phyloP scores from a whole-genome alignment of 2,888 invertebrate species.

The Andrena minutula region DNA sequence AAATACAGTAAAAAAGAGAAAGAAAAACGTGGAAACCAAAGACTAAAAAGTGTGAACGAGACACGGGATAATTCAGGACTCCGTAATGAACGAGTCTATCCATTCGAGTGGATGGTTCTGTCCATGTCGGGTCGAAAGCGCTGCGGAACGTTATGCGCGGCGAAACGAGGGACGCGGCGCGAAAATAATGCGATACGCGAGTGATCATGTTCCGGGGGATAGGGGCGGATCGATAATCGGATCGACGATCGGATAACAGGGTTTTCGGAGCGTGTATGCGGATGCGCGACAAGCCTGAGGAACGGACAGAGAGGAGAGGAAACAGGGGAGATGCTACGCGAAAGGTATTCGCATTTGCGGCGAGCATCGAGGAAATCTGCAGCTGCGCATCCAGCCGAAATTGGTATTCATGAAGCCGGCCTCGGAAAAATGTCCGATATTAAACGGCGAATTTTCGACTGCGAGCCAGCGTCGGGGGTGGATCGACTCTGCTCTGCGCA shows the following conservation, averaged over 20 bases:
- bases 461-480: neutral
- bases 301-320: neutral
- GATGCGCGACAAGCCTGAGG: slow-evolving; percentile 17
- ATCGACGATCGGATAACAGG: slow-evolving; percentile 43
- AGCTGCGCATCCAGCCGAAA: slow-evolving; percentile 23
- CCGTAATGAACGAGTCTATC: too few relatives aligned
- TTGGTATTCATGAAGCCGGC: slow-evolving; percentile 21
- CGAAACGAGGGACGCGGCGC: slow-evolving; percentile 4
- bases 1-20: too few relatives aligned
- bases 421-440: slow-evolving; percentile 25
- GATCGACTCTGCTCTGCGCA: neutral
- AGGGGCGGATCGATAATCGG: slow-evolving; percentile 43
- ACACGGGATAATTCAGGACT: too few relatives aligned
- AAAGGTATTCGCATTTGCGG: slow-evolving; percentile 2
- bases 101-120: too few relatives aligned
- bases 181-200: slow-evolving; percentile 47
- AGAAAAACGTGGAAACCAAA: too few relatives aligned
- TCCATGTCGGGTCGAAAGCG: neutral
- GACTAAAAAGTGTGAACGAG: too few relatives aligned
- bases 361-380: slow-evolving; percentile 9
- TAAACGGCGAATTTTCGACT: slow-evolving; percentile 7
- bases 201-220: slow-evolving; percentile 23
- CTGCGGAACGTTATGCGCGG: neutral
- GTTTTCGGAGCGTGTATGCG: slow-evolving; percentile 20
- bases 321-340: neutral